Conservation (phyloP, 2,113 vertebrate genomes). For the Siphamia tubifer region DNA sequence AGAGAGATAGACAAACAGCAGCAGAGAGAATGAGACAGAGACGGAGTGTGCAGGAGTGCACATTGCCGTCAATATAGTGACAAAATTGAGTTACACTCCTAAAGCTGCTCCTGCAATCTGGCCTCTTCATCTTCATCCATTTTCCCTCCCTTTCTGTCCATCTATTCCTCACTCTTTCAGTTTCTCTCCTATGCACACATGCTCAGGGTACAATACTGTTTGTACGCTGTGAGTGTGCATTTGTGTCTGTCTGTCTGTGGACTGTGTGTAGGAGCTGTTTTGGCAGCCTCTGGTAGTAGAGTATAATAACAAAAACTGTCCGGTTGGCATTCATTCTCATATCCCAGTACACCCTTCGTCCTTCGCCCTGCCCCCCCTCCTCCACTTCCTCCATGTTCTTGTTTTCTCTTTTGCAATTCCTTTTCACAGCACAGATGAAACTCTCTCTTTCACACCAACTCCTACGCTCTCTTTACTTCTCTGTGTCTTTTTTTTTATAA, state of each 20-base stretch:
- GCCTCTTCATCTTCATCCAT: conserved; percentile 14
- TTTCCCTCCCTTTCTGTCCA: not conserved
- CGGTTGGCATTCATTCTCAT: conserved; percentile 55
- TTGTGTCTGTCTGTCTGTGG: conserved; percentile 8
- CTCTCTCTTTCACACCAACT: conserved; percentile 54
- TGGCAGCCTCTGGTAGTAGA: conserved; percentile 45
- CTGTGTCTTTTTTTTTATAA: conserved; percentile 28
- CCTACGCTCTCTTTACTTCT: conserved; percentile 46
- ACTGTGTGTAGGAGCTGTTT: conserved; percentile 61
- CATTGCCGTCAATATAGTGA: conserved; percentile 6
- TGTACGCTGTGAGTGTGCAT: conserved; percentile 21
- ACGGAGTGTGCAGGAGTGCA: conserved; percentile 9
- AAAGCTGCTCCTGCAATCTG: conserved; percentile 49
- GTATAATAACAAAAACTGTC: conserved; percentile 65
- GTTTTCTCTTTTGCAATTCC: conserved; percentile 25
- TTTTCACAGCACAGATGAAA: conserved; percentile 69
- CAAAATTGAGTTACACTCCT: conserved; percentile 46
- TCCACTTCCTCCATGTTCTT: conserved; percentile 28
- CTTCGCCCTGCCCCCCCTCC: conserved; percentile 28
- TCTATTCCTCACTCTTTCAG: conserved; percentile 35
- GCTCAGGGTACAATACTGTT: conserved; percentile 24
- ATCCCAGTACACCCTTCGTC: conserved; percentile 52
- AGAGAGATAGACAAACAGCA: conserved; percentile 2
- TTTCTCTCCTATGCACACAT: conserved; percentile 14
- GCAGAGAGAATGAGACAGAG: conserved; percentile 1